A percentile compares a stretch with the other conserved stretches of the same genome.
Conservation (phyloP, 2,797 vertebrate genomes). For the Alca torda region DNA sequence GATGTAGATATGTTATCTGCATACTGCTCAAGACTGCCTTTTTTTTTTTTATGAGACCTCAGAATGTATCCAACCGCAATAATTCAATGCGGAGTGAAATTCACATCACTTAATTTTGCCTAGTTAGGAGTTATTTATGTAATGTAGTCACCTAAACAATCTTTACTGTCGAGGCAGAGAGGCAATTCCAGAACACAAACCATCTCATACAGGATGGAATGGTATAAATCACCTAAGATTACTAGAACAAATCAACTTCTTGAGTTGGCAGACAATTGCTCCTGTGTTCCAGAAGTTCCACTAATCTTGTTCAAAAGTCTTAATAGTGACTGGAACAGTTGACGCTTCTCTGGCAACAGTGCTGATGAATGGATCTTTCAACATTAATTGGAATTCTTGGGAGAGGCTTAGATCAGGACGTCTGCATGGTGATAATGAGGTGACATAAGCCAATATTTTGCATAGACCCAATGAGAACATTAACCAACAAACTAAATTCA, state of each 20-base stretch:
- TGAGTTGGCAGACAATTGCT: not conserved
- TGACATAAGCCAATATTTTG: not conserved
- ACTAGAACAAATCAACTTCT: not conserved
- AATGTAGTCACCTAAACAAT: not conserved
- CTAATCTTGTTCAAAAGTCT: not conserved
- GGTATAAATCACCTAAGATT: not conserved
- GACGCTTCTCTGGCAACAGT: not conserved
- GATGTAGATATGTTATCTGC: not conserved
- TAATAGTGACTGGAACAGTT: not conserved
- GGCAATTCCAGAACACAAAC: not conserved
- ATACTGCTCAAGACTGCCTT: not conserved
- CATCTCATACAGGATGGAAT: not conserved
- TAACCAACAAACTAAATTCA: not conserved
- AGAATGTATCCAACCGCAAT: not conserved
- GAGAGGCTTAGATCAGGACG: not conserved
- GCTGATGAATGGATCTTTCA: not conserved
- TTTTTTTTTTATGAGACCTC: not conserved
- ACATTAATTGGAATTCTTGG: not conserved
- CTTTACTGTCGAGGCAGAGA: not conserved
- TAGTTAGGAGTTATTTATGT: not conserved
- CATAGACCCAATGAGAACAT: not conserved
- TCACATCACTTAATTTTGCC: not conserved
- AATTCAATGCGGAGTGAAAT: not conserved
- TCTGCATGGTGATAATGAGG: not conserved
- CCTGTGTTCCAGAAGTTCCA: constrained; percentile 7